Evolutionary conservation across 2,888 invertebrate species (phyloP).

Genomic region (Mimachlamys varia): DNA sequence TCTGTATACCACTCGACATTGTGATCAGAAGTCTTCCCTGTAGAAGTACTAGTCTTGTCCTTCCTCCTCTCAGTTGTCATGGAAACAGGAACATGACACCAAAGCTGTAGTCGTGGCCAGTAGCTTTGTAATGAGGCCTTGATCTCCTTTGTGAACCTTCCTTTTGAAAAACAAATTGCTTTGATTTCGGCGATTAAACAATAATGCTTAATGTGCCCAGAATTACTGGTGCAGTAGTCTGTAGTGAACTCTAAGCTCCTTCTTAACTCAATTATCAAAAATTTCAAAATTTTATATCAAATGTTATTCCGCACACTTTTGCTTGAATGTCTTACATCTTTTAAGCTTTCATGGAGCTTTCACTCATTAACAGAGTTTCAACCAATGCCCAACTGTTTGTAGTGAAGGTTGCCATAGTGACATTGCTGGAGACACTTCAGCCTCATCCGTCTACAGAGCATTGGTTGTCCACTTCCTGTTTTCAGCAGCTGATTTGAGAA

Average conservation of each 20-base stretch:
- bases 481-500: slow-evolving; percentile 17
- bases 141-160: neutral
- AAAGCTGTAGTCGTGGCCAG: neutral
- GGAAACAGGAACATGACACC: slow-evolving; percentile 21
- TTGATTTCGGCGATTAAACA: neutral
- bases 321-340: neutral
- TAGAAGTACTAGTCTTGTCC: slow-evolving; percentile 12
- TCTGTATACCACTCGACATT: slow-evolving; percentile 20
- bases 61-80: neutral
- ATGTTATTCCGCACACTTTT: neutral
- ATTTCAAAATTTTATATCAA: neutral
- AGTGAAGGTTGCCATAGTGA: neutral
- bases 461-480: neutral
- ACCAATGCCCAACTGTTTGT: neutral
- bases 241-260: neutral
- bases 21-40: slow-evolving; percentile 14
- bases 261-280: neutral
- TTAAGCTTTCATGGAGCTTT: neutral
- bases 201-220: neutral
- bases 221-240: neutral
- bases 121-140: neutral
- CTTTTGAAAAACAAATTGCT: neutral
- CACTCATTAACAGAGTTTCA: neutral
- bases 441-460: neutral
- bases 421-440: neutral